A percentile compares a stretch with the other conserved stretches of the same genome.
These are phyloP conservation scores for Oscheius myriophilus DNA, from an alignment of 2,888 invertebrate genomes.

Conservation along the genomic window DNA sequence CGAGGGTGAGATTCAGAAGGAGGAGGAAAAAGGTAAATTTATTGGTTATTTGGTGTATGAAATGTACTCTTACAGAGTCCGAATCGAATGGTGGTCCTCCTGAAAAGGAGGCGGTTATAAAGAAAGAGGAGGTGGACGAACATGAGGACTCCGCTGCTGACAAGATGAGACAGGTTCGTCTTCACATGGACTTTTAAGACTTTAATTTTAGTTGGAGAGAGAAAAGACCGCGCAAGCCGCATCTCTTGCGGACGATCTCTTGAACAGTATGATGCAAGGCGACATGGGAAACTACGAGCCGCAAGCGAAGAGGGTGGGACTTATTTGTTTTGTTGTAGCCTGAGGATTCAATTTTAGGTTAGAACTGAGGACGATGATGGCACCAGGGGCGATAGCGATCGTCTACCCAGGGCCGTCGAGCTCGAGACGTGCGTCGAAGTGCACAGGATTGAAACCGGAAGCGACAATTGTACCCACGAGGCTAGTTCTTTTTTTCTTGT, in stretches of 20 bases:
- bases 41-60: too few relatives aligned
- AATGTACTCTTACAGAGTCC: too few relatives aligned
- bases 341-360: constrained; percentile 5
- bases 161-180: constrained; percentile 4
- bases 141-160: not conserved
- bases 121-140: too few relatives aligned
- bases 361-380: constrained; percentile 3
- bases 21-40: too few relatives aligned
- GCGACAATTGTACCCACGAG: constrained; percentile 94
- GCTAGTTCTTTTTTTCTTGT: constrained; percentile 74
- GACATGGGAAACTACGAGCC: constrained; percentile 11
- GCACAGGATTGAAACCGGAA: constrained; percentile 85
- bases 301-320: not conserved
- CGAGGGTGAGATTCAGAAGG: too few relatives aligned
- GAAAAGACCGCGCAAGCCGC: not conserved
- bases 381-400: too few relatives aligned
- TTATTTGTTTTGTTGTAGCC: not conserved
- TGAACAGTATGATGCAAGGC: not conserved
- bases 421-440: constrained; percentile 80
- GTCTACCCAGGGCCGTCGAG: not conserved
- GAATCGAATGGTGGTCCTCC: too few relatives aligned
- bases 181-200: too few relatives aligned
- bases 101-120: too few relatives aligned
- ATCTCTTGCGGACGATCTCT: not conserved
- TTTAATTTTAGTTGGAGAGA: not conserved